Evolutionary conservation across 2,888 invertebrate species (phyloP), one percentile per base, ranked within the genome.

Genomic region (Brachypterus glaber): DNA sequence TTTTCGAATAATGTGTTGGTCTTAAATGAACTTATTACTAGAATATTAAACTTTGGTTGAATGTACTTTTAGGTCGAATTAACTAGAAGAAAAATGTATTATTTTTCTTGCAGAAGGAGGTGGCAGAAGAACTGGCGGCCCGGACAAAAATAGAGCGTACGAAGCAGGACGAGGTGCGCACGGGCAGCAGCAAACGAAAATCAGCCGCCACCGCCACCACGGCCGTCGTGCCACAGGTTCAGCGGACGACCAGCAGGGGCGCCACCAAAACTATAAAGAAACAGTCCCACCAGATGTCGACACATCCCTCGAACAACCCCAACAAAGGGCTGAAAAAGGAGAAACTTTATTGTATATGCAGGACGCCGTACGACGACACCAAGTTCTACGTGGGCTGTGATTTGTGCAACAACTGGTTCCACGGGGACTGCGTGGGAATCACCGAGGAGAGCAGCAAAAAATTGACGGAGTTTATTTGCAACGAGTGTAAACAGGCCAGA

Each of bases 321-420:
- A 29, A 49, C 56, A 9, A 55, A 58, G 46, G 55, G 59, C 35
- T 44, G 14, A 62, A 62, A 50, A 85, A 83, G 54, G 86, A 87
- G 53, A 87, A 88, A 58, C 71, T 93, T 2, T 83, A 91, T 55
- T 96, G 96, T 61, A 69, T 91, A 36, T 96, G 96, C 60, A 79
- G 87, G 58, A 93, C 88, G 29, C 91, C 93, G 3, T 96, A 96
- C 60, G 95, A 97, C 64, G 88, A 90, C 57, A 85, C 90, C 11
- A 91, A 91, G 86, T 96, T 96, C 66, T 97, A 96, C 67, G 90
- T 98, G 48, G 93, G 92, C 41, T 98, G 98, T 68, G 95, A 96
- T 68, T 72, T 91, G 56, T 98, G 97, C 66, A 89, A 88, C 58
- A 93, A 95, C 66, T 97, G 97, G 96, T 97, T 92, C 74, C 98